A percentile compares a stretch with the other conserved stretches of the same genome.
Evolutionary conservation across 2,888 invertebrate species (phyloP).

Genomic region (Ectemnius continuus): DNA sequence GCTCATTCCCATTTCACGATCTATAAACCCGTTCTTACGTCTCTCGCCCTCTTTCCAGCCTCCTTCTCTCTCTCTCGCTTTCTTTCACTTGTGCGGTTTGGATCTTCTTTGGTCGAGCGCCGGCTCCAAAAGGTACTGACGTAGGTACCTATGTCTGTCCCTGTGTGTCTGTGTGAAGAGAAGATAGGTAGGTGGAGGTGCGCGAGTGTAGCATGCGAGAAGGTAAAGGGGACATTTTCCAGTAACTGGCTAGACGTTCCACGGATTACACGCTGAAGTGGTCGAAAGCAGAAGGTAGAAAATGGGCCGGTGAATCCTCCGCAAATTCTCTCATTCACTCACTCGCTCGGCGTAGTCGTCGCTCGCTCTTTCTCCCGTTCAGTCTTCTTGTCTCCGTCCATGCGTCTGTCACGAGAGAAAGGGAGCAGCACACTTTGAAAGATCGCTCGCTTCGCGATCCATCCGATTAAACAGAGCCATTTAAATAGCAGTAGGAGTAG

Average conservation of each 20-base stretch:
- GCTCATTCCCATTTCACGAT: slow-evolving; percentile 10
- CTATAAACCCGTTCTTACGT: slow-evolving; percentile 8
- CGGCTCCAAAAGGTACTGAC: slow-evolving; percentile 21
- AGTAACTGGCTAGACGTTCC: slow-evolving; percentile 18
- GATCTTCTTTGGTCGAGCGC: slow-evolving; percentile 4
- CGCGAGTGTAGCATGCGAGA: background rate
- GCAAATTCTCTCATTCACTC: slow-evolving; percentile 29
- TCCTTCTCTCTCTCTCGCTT: slow-evolving; percentile 8
- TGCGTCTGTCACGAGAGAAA: slow-evolving; percentile 2
- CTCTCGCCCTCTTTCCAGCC: slow-evolving; percentile 24
- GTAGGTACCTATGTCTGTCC: slow-evolving; percentile 22
- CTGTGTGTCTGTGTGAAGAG: slow-evolving; percentile 18
- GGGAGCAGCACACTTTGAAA: slow-evolving; percentile 12
- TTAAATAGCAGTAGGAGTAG: slow-evolving; percentile 26
- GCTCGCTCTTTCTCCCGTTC: background rate
- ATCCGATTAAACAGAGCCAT: slow-evolving; percentile 24
- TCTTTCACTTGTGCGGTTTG: background rate
- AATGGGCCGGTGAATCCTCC: slow-evolving; percentile 27
- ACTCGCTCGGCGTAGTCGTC: slow-evolving; percentile 11
- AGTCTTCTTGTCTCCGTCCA: background rate
- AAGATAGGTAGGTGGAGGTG: background rate
- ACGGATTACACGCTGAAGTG: slow-evolving; percentile 35
- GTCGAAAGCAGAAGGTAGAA: slow-evolving; percentile 11
- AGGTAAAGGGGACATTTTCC: slow-evolving; percentile 24
- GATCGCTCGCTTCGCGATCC: slow-evolving; percentile 13